phyloP scores from a whole-genome alignment of 2,113 vertebrate species.

The Suricata suricatta region DNA sequence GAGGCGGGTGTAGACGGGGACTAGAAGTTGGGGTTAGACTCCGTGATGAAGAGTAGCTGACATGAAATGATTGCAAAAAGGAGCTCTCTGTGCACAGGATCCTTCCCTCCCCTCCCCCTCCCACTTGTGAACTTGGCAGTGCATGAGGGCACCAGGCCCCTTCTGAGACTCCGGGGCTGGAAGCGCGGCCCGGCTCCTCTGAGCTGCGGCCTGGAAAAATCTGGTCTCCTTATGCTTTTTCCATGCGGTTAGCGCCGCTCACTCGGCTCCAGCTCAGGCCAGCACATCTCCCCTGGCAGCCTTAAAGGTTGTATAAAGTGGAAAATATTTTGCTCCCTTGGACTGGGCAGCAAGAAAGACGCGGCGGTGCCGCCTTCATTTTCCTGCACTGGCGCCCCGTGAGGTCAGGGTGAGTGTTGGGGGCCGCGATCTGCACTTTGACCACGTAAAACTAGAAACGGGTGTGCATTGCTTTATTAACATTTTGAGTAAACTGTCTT shows the following conservation, averaged over 20 bases:
- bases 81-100: neutral
- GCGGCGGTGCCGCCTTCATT: neutral
- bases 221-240: constrained; percentile 78
- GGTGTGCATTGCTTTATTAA: neutral
- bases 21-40: too few relatives aligned
- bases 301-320: constrained; percentile 84
- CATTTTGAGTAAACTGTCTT: neutral
- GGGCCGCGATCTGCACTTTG: constrained; percentile 17
- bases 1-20: too few relatives aligned
- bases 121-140: neutral
- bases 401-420: neutral
- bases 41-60: neutral
- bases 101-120: neutral
- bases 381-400: neutral
- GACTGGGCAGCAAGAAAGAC: constrained; percentile 70
- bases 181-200: constrained; percentile 70
- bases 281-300: constrained; percentile 80
- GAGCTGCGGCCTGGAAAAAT: constrained; percentile 81
- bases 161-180: constrained; percentile 66
- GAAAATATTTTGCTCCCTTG: constrained; percentile 85
- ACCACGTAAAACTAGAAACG: neutral
- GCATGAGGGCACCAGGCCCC: constrained; percentile 49
- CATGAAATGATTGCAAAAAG: too few relatives aligned
- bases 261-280: constrained; percentile 73
- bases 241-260: constrained; percentile 77